Conservation (phyloP, 2,888 invertebrate species). For the Phymatocera aterrima region DNA sequence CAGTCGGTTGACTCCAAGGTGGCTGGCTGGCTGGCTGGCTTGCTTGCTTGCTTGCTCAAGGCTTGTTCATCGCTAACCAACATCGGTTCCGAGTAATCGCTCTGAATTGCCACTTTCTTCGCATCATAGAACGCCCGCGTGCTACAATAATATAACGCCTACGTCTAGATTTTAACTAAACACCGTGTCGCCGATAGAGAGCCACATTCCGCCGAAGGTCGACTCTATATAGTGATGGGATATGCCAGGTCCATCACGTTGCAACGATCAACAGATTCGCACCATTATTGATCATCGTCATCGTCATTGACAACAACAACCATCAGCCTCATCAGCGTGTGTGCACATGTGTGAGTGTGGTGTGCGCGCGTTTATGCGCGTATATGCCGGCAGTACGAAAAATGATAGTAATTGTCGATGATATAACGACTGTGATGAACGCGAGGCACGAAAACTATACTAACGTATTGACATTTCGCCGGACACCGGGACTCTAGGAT, state of each 20-base stretch:
- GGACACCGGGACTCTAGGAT: background rate
- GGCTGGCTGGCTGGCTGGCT: too few relatives aligned
- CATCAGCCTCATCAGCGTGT: background rate
- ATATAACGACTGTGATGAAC: background rate
- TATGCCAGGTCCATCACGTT: background rate
- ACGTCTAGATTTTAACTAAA: too few relatives aligned
- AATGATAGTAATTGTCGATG: background rate
- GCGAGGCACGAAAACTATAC: constrained; percentile 17
- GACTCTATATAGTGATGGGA: background rate
- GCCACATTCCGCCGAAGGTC: too few relatives aligned
- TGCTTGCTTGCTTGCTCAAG: too few relatives aligned
- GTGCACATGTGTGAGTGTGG: background rate
- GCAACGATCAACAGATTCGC: too few relatives aligned
- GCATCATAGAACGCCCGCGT: background rate
- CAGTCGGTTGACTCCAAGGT: background rate
- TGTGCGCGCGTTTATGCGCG: background rate
- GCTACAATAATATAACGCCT: too few relatives aligned
- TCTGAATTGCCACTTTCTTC: background rate
- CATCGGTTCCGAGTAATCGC: background rate
- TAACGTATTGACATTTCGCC: background rate
- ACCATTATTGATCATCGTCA: background rate
- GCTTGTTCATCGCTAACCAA: background rate
- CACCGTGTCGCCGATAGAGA: too few relatives aligned
- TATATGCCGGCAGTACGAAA: background rate
- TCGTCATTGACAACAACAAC: background rate